Conservation (phyloP, 2,888 invertebrate genomes). For the Pristionchus maxplancki region DNA sequence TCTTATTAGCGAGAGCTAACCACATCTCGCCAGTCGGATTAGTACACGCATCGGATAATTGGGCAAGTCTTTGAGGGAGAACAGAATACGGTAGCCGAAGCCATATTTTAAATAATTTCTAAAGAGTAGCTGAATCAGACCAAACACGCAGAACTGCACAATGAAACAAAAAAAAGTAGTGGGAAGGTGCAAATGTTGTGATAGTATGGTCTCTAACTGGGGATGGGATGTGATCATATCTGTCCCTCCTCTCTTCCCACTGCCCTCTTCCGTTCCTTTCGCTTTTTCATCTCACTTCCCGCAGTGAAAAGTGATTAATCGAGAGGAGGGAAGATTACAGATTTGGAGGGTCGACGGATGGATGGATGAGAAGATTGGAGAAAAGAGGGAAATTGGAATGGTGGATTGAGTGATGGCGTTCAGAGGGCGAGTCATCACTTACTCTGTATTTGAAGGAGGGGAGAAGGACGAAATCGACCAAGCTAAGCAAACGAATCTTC, state of each 20-base stretch:
- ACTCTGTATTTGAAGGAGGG: not conserved
- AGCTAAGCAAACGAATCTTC: slow-evolving; percentile 44
- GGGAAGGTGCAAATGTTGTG: slow-evolving; percentile 34
- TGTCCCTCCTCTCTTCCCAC: not conserved
- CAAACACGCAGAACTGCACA: not conserved
- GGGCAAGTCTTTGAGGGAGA: not conserved
- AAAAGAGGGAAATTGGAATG: not conserved
- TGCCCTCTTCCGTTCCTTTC: slow-evolving; percentile 39
- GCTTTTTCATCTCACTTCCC: slow-evolving; percentile 46
- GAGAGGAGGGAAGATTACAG: slow-evolving; percentile 32
- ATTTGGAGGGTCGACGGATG: slow-evolving; percentile 22
- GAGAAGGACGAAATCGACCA: not conserved
- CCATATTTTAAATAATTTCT: not conserved
- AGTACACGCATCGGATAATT: slow-evolving; percentile 15
- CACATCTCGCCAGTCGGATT: not conserved
- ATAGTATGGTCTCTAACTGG: not conserved
- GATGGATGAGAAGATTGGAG: not conserved
- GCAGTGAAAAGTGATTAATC: slow-evolving; percentile 43
- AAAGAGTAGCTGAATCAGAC: not conserved
- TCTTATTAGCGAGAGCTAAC: slow-evolving; percentile 34
- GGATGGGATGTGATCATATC: slow-evolving; percentile 9
- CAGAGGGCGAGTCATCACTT: slow-evolving; percentile 17
- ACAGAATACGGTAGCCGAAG: not conserved
- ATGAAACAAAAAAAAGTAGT: slow-evolving; percentile 23
- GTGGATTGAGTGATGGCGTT: slow-evolving; percentile 3